phyloP scores from a whole-genome alignment of 2,113 vertebrate species.

The Camelus bactrianus region DNA sequence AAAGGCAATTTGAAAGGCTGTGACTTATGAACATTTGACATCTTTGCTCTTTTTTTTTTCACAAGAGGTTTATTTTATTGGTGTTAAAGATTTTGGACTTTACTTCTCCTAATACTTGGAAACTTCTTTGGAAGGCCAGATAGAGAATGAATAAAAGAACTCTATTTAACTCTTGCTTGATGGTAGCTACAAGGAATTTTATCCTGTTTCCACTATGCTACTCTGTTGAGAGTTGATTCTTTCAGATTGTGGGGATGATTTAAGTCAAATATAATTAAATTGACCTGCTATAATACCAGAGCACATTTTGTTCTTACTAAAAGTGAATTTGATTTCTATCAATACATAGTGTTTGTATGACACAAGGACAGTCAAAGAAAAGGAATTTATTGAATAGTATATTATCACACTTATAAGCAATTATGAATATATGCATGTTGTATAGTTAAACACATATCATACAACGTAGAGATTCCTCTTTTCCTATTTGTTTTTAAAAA shows the following conservation, averaged over 20 bases:
- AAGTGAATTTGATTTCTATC: slow-evolving; percentile 59
- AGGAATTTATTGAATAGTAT: slow-evolving; percentile 50
- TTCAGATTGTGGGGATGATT: slow-evolving; percentile 38
- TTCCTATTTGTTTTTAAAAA: slow-evolving; percentile 52
- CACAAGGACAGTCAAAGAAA: slow-evolving; percentile 27
- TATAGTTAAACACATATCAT: background rate
- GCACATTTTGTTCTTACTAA: slow-evolving; percentile 59
- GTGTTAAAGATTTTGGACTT: slow-evolving; percentile 44
- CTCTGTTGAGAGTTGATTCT: slow-evolving; percentile 11
- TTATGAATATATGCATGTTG: background rate
- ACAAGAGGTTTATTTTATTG: slow-evolving; percentile 25
- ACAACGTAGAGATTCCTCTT: background rate
- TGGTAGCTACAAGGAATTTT: background rate
- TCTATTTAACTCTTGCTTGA: slow-evolving; percentile 1
- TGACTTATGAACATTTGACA: slow-evolving; percentile 8
- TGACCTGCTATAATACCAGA: slow-evolving; percentile 20
- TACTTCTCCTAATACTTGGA: slow-evolving; percentile 20
- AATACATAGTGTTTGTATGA: slow-evolving; percentile 6
- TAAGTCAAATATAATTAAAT: slow-evolving; percentile 52
- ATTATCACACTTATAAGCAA: background rate
- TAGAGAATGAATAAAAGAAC: slow-evolving; percentile 30
- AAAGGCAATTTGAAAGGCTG: slow-evolving; percentile 35
- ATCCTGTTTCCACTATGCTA: background rate
- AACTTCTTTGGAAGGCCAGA: slow-evolving; percentile 44
- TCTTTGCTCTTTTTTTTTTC: background rate